Percentiles rank a stretch among this genome's conserved stretches.
phyloP scores from a whole-genome alignment of 2,797 vertebrate genomes.

The Aythya fuligula region DNA sequence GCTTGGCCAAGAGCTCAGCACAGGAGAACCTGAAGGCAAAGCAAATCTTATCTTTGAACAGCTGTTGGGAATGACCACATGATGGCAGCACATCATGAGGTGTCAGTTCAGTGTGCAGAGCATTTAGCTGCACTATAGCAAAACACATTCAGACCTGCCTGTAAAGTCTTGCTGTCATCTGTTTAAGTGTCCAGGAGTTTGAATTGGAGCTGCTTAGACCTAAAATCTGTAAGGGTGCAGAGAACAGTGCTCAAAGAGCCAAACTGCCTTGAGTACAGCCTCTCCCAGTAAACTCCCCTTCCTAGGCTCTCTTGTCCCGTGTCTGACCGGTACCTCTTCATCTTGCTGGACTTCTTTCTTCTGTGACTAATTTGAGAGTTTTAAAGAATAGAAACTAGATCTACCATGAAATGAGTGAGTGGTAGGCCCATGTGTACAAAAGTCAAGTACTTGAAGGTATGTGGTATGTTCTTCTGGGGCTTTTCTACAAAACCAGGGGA shows the following conservation, averaged over 20 bases:
- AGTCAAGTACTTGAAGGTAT: rapidly evolving
- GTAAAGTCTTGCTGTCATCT: too few species aligned
- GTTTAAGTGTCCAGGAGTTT: background rate
- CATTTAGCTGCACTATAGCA: background rate
- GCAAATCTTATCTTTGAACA: rapidly evolving
- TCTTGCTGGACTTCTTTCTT: rapidly evolving
- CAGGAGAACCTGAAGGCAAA: rapidly evolving
- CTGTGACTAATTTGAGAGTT: background rate
- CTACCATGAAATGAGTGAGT: rapidly evolving
- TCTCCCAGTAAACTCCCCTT: too few species aligned
- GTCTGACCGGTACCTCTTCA: background rate
- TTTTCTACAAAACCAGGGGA: background rate
- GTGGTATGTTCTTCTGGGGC: rapidly evolving
- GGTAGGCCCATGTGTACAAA: rapidly evolving
- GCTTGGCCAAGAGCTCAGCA: rapidly evolving
- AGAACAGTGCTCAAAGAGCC: background rate
- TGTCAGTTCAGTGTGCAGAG: rapidly evolving
- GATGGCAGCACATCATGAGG: constrained; percentile 18
- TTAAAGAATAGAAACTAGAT: too few species aligned
- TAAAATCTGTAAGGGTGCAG: too few species aligned
- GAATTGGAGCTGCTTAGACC: rapidly evolving
- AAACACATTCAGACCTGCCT: background rate
- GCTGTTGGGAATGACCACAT: background rate
- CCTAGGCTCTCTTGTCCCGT: too few species aligned
- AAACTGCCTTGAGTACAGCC: rapidly evolving